phyloP scores from a whole-genome alignment of 2,113 vertebrate genomes.

The Neomonachus schauinslandi region DNA sequence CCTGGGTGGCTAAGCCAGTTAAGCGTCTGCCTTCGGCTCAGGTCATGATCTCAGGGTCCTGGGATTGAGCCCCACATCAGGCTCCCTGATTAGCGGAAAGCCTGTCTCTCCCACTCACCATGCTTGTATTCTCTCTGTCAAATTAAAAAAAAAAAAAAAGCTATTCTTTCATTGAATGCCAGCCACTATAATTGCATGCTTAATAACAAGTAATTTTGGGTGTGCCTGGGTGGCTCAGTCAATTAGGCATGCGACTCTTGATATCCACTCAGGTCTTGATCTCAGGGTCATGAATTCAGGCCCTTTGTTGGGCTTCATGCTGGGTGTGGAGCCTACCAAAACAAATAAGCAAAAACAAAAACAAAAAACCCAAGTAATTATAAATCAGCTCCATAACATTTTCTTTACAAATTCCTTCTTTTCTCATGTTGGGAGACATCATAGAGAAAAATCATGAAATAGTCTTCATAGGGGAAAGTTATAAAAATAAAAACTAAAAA shows the following conservation, averaged over 20 bases:
- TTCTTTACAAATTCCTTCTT: not conserved
- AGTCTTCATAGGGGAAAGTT: not conserved
- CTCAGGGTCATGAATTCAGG: not conserved
- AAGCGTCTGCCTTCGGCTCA: too few relatives aligned
- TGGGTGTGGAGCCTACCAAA: not conserved
- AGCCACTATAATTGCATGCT: not conserved
- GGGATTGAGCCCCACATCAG: too few relatives aligned
- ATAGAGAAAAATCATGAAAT: not conserved
- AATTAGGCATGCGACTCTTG: not conserved
- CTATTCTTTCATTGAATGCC: not conserved
- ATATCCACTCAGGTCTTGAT: not conserved
- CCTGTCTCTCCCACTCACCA: too few relatives aligned
- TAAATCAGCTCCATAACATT: not conserved
- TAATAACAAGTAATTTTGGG: not conserved
- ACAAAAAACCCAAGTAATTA: not conserved
- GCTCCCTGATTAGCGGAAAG: too few relatives aligned
- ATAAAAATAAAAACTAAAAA: slow-evolving; percentile 4
- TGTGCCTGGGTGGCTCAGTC: not conserved
- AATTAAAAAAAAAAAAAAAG: not conserved
- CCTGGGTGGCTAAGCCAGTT: too few relatives aligned
- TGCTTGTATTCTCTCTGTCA: too few relatives aligned
- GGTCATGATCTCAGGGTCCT: too few relatives aligned
- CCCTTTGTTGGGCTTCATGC: not conserved
- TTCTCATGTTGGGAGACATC: not conserved
- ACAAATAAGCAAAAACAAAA: not conserved